Conservation (phyloP, 2,113 vertebrate species). For the Carassius auratus region DNA sequence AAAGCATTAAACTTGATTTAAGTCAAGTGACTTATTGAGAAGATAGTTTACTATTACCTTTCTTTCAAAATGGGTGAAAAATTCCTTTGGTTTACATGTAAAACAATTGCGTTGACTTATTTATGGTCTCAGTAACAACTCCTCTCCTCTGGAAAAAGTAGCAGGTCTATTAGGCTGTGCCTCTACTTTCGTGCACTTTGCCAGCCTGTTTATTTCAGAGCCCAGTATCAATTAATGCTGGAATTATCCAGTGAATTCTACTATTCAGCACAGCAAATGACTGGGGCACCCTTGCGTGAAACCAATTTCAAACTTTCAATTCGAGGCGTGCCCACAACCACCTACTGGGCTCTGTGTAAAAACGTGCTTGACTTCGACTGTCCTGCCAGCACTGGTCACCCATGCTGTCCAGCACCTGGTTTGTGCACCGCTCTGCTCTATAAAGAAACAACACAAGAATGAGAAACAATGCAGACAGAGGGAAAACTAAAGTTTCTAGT, state of each 20-base stretch:
- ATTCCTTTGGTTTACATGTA: background rate
- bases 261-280: conserved; percentile 72
- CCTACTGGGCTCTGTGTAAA: conserved; percentile 62
- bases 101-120: conserved; percentile 17
- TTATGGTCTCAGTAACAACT: conserved; percentile 24
- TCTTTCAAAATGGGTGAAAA: background rate
- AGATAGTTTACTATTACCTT: background rate
- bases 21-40: background rate
- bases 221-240: conserved; percentile 78
- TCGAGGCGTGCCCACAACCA: conserved; percentile 60
- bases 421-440: background rate
- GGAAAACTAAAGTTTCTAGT: conserved; percentile 31
- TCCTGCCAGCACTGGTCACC: conserved; percentile 35
- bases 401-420: conserved; percentile 14
- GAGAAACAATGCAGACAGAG: conserved; percentile 18
- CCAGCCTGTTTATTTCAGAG: conserved; percentile 75
- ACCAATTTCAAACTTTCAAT: conserved; percentile 75
- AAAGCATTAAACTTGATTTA: no score
- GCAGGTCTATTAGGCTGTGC: conserved; percentile 6
- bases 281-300: conserved; percentile 74
- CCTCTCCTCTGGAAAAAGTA: conserved; percentile 4
- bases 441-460: background rate
- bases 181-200: conserved; percentile 59
- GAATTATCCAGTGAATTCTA: conserved; percentile 76
- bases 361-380: conserved; percentile 50